These are phyloP conservation scores for Cepphus grylle DNA, from an alignment of 2,113 vertebrate species.

Conservation along the genomic window DNA sequence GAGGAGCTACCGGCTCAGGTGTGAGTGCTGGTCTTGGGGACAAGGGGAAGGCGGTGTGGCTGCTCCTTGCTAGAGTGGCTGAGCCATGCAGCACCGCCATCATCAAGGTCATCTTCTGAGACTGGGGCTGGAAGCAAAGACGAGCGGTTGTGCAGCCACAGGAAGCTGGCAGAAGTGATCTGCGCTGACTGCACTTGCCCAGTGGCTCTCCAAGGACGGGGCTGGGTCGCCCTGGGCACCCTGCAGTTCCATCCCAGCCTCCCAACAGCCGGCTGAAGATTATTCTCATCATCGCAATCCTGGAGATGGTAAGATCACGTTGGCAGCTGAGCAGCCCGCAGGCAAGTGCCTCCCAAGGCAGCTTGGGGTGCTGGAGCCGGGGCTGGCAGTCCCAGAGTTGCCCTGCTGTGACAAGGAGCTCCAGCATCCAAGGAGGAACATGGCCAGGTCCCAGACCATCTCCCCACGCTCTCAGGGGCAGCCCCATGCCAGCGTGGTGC, in stretches of 20 bases:
- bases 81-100: accelerated
- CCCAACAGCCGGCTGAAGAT: background rate
- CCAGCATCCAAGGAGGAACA: background rate
- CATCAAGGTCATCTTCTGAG: background rate
- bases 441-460: background rate
- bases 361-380: background rate
- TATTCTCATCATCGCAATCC: background rate
- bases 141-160: background rate
- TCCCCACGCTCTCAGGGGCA: background rate
- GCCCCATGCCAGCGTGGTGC: background rate
- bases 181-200: background rate
- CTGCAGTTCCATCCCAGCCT: background rate
- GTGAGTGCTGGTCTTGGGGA: background rate
- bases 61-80: background rate
- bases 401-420: background rate
- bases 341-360: background rate
- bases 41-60: background rate
- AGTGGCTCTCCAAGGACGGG: background rate
- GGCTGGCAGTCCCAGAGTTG: background rate
- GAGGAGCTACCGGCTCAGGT: background rate
- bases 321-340: background rate
- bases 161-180: background rate
- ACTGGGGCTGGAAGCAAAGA: background rate
- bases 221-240: background rate
- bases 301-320: background rate